These are phyloP conservation scores for Sarcophaga variegata DNA, from an alignment of 2,888 invertebrate species.

Conservation along the genomic window DNA sequence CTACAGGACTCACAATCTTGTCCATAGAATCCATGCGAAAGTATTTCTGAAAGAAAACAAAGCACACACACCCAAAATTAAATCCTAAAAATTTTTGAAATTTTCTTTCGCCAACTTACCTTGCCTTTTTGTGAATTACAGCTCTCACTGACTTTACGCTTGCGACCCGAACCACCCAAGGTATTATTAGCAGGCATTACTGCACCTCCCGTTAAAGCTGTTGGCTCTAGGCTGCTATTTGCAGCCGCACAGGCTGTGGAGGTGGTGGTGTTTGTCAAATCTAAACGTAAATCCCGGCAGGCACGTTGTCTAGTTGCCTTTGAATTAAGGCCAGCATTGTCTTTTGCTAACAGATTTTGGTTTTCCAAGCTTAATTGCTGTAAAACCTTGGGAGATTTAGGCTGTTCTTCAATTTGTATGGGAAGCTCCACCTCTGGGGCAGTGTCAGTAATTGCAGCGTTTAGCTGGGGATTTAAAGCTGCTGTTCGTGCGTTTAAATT, in stretches of 20 bases:
- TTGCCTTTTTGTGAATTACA: constrained; percentile 80
- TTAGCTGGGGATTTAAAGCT: background rate
- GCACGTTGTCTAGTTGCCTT: constrained; percentile 74
- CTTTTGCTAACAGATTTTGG: background rate
- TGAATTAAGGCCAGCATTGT: constrained; percentile 9
- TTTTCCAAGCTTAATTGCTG: constrained; percentile 37
- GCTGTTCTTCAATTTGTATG: background rate
- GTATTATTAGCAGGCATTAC: too few species aligned
- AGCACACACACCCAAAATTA: background rate
- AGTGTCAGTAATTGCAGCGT: constrained; percentile 49
- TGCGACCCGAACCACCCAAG: constrained; percentile 72
- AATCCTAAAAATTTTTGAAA: background rate
- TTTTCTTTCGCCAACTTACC: constrained; percentile 72
- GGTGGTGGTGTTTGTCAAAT: constrained; percentile 74
- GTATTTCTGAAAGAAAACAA: constrained; percentile 78
- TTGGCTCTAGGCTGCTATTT: constrained; percentile 69
- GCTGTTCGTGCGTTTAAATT: background rate
- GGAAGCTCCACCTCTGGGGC: constrained; percentile 2
- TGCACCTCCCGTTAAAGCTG: constrained; percentile 26
- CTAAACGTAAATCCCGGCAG: constrained; percentile 79
- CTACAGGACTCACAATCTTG: constrained; percentile 95
- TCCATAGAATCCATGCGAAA: constrained; percentile 89
- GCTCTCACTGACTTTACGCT: constrained; percentile 81
- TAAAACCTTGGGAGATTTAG: constrained; percentile 2
- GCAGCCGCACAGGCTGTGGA: constrained; percentile 40